Conservation (phyloP, 2,113 vertebrate species). For the Pithys albifrons region DNA sequence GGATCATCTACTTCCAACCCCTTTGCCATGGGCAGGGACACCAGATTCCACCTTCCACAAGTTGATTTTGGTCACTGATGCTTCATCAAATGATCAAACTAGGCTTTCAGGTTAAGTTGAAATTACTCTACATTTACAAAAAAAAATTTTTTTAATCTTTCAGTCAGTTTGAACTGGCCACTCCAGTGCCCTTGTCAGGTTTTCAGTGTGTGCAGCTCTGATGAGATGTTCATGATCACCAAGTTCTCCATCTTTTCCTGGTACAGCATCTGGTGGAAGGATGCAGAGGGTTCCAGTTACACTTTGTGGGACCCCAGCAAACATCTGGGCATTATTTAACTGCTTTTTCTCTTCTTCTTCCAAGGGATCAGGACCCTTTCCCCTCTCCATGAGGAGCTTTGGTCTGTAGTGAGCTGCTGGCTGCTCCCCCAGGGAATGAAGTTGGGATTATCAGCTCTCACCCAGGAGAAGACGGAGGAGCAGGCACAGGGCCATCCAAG, state of each 20-base stretch:
- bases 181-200: background rate
- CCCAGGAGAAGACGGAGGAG: background rate
- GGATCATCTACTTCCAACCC: background rate
- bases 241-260: background rate
- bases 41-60: background rate
- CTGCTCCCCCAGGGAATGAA: background rate
- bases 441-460: background rate
- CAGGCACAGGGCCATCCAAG: background rate
- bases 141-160: background rate
- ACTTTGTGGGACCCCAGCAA: background rate
- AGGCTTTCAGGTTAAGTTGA: background rate
- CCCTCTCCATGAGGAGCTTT: background rate
- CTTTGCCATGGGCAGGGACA: background rate
- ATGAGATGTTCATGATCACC: background rate
- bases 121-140: background rate
- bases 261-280: background rate
- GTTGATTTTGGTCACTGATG: background rate
- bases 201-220: background rate
- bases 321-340: background rate
- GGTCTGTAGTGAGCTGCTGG: background rate
- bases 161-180: background rate
- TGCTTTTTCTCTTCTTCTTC: background rate
- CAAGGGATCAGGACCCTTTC: background rate
- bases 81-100: background rate
- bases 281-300: background rate